These are phyloP conservation scores for Hippotragus niger DNA, from an alignment of 2,113 vertebrate species.

Conservation along the genomic window DNA sequence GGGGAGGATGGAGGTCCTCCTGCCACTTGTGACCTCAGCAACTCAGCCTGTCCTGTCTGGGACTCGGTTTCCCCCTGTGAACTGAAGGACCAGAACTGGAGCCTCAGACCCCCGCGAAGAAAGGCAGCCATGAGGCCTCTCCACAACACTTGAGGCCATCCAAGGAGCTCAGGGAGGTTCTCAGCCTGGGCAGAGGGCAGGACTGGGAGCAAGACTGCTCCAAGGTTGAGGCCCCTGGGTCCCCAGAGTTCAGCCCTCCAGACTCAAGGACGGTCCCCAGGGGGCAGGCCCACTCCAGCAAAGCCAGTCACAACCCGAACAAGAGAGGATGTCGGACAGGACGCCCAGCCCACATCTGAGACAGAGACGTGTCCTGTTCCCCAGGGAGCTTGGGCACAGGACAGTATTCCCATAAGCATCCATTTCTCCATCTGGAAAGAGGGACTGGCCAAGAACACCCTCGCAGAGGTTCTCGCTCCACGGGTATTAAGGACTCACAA, in stretches of 20 bases:
- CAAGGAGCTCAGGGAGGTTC: not conserved
- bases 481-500: not conserved
- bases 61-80: not conserved
- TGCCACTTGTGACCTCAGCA: not conserved
- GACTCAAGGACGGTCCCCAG: no score
- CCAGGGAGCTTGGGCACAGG: not conserved
- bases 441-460: not conserved
- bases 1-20: rapidly evolving
- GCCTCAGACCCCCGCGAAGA: not conserved
- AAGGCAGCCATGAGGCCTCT: not conserved
- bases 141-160: not conserved
- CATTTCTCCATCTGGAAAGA: not conserved
- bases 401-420: not conserved
- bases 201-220: not conserved
- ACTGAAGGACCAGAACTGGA: not conserved
- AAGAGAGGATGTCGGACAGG: not conserved
- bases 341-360: not conserved
- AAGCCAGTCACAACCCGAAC: not conserved
- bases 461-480: rapidly evolving
- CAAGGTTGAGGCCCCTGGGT: not conserved
- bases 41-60: not conserved
- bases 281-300: not conserved
- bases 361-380: not conserved
- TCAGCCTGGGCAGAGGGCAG: not conserved
- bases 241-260: not conserved